A percentile compares a stretch with the other conserved stretches of the same genome.
phyloP scores from a whole-genome alignment of 1,140 invertebrate genomes.

The Mesaphorura yosii region DNA sequence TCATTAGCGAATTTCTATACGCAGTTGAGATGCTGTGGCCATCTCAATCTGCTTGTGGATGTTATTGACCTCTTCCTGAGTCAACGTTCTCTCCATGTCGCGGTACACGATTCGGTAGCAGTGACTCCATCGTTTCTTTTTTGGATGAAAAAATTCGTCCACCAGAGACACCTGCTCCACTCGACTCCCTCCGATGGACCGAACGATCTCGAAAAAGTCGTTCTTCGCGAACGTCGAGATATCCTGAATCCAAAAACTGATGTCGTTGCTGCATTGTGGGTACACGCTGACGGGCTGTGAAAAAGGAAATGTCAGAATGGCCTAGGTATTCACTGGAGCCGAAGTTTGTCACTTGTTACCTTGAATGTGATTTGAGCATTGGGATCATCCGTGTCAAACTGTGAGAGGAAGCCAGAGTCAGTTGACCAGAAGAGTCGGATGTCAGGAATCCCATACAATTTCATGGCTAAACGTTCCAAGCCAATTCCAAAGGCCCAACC shows the following conservation, averaged over 20 bases:
- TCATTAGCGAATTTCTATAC: conserved; percentile 58
- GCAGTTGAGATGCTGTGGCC: conserved; percentile 46
- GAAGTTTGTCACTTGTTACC: conserved; percentile 37
- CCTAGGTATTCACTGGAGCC: neutral
- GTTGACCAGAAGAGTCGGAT: conserved; percentile 51
- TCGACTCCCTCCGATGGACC: conserved; percentile 72
- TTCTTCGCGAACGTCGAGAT: conserved; percentile 55
- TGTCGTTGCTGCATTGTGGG: conserved; percentile 82
- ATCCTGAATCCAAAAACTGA: conserved; percentile 91
- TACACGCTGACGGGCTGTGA: conserved; percentile 67
- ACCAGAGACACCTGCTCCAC: conserved; percentile 65
- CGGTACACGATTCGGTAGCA: conserved; percentile 90
- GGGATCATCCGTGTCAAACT: conserved; percentile 69
- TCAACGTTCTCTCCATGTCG: conserved; percentile 79
- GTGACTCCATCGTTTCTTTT: conserved; percentile 67
- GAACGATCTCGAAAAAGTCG: conserved; percentile 90
- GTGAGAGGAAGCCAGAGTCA: conserved; percentile 81
- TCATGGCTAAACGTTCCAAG: conserved; percentile 92
- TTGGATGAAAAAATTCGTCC: conserved; percentile 80
- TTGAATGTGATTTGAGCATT: conserved; percentile 51
- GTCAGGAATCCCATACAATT: conserved; percentile 86
- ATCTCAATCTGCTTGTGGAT: conserved; percentile 69
- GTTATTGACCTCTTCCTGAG: conserved; percentile 72
- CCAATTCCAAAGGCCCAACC: conserved; percentile 98
- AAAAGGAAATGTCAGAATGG: neutral